Conservation (phyloP, 1,140 invertebrate species). For the Pseudomyrmex dendroicus region DNA sequence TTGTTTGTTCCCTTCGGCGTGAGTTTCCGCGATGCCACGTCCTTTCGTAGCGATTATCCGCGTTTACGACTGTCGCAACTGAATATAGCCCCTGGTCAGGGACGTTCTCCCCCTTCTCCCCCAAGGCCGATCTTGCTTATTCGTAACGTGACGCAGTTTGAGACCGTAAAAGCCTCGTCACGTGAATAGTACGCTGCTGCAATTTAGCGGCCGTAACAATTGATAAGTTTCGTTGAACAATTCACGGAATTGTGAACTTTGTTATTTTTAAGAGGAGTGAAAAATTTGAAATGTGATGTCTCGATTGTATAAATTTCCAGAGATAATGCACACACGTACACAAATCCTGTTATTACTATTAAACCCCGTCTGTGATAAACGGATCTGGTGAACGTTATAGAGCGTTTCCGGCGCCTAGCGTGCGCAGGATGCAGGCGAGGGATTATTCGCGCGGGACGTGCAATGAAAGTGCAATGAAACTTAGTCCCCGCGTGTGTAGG, state of each 20-base stretch:
- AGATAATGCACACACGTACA: no score
- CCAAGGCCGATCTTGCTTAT: constrained; percentile 8
- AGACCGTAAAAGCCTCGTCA: background rate
- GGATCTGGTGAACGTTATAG: no score
- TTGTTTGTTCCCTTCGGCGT: background rate
- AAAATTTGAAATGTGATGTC: no score
- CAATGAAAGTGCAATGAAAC: constrained; percentile 42
- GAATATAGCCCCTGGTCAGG: constrained; percentile 29
- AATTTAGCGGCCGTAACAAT: background rate
- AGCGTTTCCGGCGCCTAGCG: background rate
- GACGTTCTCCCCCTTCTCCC: background rate
- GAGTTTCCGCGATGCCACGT: background rate
- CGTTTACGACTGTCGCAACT: constrained; percentile 8
- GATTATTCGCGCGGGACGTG: constrained; percentile 1
- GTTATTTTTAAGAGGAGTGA: no score
- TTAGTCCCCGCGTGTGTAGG: constrained; percentile 12
- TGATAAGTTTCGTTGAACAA: background rate
- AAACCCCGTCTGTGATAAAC: no score
- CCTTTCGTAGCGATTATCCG: background rate
- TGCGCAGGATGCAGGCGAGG: background rate
- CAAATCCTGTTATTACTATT: no score
- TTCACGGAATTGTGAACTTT: background rate
- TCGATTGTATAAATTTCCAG: no score
- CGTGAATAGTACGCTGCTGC: background rate
- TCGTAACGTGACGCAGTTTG: background rate